Conservation (phyloP, 2,113 vertebrate genomes). For the Prionailurus bengalensis region DNA sequence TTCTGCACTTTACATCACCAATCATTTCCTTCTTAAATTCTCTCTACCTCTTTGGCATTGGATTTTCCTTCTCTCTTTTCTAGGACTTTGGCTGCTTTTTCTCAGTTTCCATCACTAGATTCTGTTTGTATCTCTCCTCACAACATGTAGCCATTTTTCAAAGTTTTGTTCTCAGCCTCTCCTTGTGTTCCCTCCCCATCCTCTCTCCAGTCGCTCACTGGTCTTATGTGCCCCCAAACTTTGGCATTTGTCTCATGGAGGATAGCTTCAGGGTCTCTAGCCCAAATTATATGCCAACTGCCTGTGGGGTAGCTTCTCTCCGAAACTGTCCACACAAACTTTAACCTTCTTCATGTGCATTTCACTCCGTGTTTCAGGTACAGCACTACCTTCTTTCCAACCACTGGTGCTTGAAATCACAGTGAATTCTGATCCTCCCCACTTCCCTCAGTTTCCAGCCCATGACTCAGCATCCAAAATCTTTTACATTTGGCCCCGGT, state of each 20-base stretch:
- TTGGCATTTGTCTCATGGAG: not conserved
- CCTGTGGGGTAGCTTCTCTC: not conserved
- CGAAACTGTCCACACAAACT: not conserved
- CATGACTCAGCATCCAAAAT: not conserved
- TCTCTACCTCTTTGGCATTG: not conserved
- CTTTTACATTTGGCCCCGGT: not conserved
- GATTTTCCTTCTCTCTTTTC: not conserved
- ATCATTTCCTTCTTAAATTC: not conserved
- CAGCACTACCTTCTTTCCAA: not conserved
- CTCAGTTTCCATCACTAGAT: not conserved
- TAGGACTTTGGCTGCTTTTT: not conserved
- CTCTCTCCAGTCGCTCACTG: not conserved
- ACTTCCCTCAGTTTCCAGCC: slow-evolving; percentile 30
- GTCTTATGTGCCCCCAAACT: not conserved
- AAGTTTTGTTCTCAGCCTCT: not conserved
- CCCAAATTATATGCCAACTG: not conserved
- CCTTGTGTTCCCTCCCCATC: not conserved
- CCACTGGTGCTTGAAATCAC: slow-evolving; percentile 7
- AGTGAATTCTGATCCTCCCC: not conserved
- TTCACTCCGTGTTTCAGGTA: slow-evolving; percentile 17
- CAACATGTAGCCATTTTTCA: not conserved
- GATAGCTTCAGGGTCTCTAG: not conserved
- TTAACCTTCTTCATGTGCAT: not conserved
- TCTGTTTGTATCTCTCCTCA: not conserved
- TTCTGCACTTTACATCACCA: not conserved